Evolutionary conservation across 2,113 vertebrate genomes (phyloP).

Genomic region (Bubo bubo): DNA sequence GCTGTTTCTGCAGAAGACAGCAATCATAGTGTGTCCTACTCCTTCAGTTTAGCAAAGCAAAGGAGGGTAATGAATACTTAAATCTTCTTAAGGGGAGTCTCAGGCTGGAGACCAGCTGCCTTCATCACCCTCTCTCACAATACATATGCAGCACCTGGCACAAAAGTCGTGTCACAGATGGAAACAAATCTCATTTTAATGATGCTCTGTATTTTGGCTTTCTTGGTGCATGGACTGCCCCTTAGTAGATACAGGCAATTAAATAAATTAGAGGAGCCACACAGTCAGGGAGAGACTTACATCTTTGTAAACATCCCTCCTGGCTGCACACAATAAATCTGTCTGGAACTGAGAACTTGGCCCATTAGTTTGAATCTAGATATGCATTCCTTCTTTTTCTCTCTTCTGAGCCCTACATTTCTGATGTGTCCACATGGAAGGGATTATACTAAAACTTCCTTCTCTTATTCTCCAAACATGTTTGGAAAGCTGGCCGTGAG

Average conservation of each 20-base stretch:
- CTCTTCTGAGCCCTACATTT: not conserved
- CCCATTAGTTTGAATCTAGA: not conserved
- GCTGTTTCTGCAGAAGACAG: not conserved
- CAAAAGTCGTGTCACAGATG: not conserved
- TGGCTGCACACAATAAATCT: not conserved
- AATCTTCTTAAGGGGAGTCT: not conserved
- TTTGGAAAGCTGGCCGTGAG: not conserved
- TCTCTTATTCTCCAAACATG: not conserved
- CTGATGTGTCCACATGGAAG: not conserved
- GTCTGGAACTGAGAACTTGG: not conserved
- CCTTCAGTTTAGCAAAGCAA: not conserved
- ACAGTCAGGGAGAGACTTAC: not conserved
- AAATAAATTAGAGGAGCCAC: not conserved
- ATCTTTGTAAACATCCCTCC: not conserved
- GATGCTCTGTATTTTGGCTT: not conserved
- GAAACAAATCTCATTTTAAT: not conserved
- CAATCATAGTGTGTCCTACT: not conserved
- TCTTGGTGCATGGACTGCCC: not conserved
- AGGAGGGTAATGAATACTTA: not conserved
- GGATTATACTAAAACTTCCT: not conserved
- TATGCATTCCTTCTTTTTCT: not conserved
- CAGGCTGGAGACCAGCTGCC: constrained; percentile 23
- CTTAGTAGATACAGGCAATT: not conserved
- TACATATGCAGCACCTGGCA: not conserved
- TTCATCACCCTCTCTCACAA: not conserved